phyloP scores from a whole-genome alignment of 1,140 invertebrate genomes.

The Ctenoplectra terminalis region DNA sequence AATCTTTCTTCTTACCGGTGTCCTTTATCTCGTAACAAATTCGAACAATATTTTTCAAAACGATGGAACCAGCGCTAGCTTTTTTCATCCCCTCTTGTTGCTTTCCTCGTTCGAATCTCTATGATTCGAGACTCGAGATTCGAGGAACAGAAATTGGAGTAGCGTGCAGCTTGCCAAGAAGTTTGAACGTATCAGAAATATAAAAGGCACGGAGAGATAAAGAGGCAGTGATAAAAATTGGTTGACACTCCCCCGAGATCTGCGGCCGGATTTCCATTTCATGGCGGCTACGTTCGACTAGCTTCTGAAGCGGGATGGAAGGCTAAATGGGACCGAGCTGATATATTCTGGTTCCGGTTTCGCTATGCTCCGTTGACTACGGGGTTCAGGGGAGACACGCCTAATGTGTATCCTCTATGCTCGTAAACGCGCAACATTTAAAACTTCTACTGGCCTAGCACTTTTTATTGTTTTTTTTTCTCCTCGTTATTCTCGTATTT shows the following conservation, averaged over 20 bases:
- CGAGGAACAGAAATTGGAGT: not conserved
- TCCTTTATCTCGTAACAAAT: not conserved
- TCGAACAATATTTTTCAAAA: not conserved
- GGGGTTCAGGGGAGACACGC: conserved; percentile 67
- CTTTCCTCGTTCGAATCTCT: not conserved
- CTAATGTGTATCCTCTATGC: conserved; percentile 66
- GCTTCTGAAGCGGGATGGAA: conserved; percentile 58
- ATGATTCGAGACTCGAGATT: not conserved
- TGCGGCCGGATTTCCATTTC: conserved; percentile 69
- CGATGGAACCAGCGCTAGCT: not conserved
- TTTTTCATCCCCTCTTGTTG: not conserved
- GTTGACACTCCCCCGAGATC: conserved; percentile 35
- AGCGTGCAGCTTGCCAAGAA: not conserved
- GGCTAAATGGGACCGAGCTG: conserved; percentile 60
- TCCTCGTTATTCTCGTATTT: conserved; percentile 4
- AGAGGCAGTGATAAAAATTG: conserved; percentile 51
- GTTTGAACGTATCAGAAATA: not conserved
- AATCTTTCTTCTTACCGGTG: too few relatives aligned
- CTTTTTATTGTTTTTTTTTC: not conserved
- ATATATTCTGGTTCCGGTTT: conserved; percentile 71
- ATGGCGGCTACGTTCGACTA: conserved; percentile 59
- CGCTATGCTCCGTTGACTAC: conserved; percentile 68
- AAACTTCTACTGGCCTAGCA: conserved; percentile 29
- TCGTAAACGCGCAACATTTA: conserved; percentile 53
- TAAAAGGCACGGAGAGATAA: conserved; percentile 2